phyloP scores from a whole-genome alignment of 2,797 vertebrate genomes.

The Xenops minutus region DNA sequence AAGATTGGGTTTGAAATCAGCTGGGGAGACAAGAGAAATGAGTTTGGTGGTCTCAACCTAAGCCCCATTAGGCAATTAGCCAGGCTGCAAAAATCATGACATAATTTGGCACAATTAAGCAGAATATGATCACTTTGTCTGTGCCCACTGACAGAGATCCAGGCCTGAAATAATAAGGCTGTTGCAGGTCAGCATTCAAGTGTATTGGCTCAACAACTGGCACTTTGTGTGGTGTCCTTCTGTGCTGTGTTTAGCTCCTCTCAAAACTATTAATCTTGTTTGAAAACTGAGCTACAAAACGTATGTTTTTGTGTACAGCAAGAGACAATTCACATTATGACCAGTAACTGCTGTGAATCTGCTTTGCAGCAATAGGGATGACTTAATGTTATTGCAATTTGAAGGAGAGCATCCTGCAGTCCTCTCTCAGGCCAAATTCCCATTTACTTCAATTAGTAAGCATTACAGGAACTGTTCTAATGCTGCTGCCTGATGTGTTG shows the following conservation, averaged over 20 bases:
- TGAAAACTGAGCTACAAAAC: slow-evolving; percentile 27
- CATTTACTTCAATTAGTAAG: slow-evolving; percentile 66
- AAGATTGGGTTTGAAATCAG: slow-evolving; percentile 3
- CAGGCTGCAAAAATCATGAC: slow-evolving; percentile 24
- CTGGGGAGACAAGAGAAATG: neutral
- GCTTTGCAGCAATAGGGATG: slow-evolving; percentile 46
- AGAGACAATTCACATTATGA: neutral
- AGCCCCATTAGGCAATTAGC: neutral
- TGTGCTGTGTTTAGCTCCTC: neutral
- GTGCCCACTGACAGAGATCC: neutral
- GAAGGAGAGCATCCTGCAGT: slow-evolving; percentile 56
- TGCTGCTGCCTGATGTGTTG: slow-evolving; percentile 37
- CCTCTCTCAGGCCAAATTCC: slow-evolving; percentile 55
- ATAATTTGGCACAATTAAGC: slow-evolving; percentile 27
- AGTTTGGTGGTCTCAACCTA: slow-evolving; percentile 31
- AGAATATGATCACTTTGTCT: neutral
- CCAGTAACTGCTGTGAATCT: neutral
- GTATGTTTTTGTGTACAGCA: neutral
- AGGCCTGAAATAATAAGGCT: neutral
- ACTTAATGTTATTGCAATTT: slow-evolving; percentile 54
- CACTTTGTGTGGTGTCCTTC: neutral
- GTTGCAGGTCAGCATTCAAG: neutral
- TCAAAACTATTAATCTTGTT: slow-evolving; percentile 26
- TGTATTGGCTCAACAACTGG: neutral
- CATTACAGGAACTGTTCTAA: slow-evolving; percentile 53